These are phyloP conservation scores for Ericerus pela DNA, from an alignment of 1,140 invertebrate species.

Conservation along the genomic window DNA sequence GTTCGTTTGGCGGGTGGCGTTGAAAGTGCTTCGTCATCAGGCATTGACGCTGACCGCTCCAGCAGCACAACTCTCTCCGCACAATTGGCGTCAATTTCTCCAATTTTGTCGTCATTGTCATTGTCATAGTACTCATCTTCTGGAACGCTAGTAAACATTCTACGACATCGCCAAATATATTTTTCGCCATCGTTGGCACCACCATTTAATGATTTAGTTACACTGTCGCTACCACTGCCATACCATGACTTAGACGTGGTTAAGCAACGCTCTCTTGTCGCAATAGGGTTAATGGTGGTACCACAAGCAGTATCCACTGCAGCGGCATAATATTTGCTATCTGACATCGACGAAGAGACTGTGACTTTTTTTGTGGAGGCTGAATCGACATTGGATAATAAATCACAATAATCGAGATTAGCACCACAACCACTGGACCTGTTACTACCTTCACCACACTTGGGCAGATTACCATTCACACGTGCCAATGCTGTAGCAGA, in stretches of 20 bases:
- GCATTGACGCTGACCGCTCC: not conserved
- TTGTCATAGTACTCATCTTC: no score
- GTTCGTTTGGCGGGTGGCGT: not conserved
- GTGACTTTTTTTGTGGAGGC: no score
- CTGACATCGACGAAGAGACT: no score
- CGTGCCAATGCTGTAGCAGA: no score
- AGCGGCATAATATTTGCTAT: no score
- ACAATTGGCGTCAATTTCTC: not conserved
- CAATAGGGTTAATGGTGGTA: no score
- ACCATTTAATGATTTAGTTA: not conserved
- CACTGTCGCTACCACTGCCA: not conserved
- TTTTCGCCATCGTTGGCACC: not conserved
- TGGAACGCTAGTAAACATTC: not conserved
- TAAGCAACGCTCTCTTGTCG: not conserved
- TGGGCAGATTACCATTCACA: no score
- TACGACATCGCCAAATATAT: not conserved
- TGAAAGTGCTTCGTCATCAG: not conserved
- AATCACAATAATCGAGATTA: no score
- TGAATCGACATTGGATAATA: no score
- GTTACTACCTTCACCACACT: no score
- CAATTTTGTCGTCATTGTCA: not conserved
- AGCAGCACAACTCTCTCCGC: not conserved
- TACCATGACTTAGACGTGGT: slow-evolving; percentile 3
- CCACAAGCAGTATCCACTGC: no score
- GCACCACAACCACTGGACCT: no score